Conservation (phyloP, 2,888 invertebrate species). For the Acleris cristana region DNA sequence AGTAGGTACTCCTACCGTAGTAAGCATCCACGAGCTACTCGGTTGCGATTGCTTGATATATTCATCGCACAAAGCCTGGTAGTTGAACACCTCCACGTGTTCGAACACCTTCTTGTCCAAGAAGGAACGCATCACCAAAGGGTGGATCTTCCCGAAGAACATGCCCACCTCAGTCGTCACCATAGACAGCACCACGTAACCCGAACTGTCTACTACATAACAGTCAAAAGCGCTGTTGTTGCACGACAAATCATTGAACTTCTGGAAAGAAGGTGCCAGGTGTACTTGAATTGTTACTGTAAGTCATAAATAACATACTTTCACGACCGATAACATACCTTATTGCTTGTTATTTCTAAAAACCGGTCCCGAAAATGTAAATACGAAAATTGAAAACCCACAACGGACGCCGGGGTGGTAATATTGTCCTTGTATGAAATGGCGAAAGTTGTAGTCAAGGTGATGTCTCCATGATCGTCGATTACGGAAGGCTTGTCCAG, state of each 20-base stretch:
- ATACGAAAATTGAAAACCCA: constrained; percentile 93
- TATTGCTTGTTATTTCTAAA: constrained; percentile 80
- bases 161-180: constrained; percentile 87
- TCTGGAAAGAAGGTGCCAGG: background rate
- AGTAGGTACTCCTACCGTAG: constrained; percentile 56
- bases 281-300: no score
- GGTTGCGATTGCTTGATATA: constrained; percentile 45
- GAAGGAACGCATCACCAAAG: constrained; percentile 90
- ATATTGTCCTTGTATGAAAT: constrained; percentile 91
- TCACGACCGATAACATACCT: constrained; percentile 45
- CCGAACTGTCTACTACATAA: constrained; percentile 96
- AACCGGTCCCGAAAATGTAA: constrained; percentile 87
- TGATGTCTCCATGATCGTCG: constrained; percentile 78
- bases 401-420: constrained; percentile 93
- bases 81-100: constrained; percentile 91
- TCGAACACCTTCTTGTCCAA: constrained; percentile 88
- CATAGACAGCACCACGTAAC: constrained; percentile 91
- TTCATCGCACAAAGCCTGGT: constrained; percentile 89
- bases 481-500: constrained; percentile 61
- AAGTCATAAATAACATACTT: no score
- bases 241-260: constrained; percentile 70
- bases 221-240: constrained; percentile 87
- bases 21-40: constrained; percentile 60
- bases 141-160: constrained; percentile 94
- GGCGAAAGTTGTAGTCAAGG: constrained; percentile 92